A percentile compares a stretch with the other conserved stretches of the same genome.
Conservation (phyloP, 2,113 vertebrate species). For the Prinia subflava region DNA sequence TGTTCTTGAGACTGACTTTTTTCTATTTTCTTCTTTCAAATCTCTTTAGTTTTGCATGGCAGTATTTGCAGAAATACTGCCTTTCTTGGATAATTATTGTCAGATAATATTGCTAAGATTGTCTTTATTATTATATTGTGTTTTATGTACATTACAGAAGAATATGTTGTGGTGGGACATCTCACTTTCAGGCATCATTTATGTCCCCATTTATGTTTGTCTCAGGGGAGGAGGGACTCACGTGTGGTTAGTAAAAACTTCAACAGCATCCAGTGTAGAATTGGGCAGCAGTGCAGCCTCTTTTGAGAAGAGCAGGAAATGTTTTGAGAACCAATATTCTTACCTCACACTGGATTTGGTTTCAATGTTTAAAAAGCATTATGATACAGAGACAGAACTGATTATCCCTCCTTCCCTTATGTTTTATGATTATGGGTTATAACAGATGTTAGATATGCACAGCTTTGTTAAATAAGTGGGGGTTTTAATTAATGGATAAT, state of each 20-base stretch:
- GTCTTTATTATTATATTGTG: neutral
- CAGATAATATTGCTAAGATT: neutral
- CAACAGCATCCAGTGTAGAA: neutral
- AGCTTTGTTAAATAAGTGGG: neutral
- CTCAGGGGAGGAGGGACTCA: neutral
- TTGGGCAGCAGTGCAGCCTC: neutral
- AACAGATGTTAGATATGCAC: neutral
- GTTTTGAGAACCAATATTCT: conserved; percentile 13
- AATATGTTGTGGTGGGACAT: neutral
- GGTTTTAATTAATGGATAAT: neutral
- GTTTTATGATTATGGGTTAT: neutral
- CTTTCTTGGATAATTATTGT: neutral
- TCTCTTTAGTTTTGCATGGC: neutral
- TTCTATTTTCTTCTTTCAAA: neutral
- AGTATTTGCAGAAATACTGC: neutral
- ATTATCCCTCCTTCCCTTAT: neutral
- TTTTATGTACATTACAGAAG: neutral
- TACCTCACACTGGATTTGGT: conserved; percentile 27
- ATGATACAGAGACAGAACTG: neutral
- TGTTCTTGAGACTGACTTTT: neutral
- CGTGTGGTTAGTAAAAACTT: neutral
- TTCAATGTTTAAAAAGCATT: conserved; percentile 17
- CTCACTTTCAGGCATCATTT: neutral
- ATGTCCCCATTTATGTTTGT: neutral
- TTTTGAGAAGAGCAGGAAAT: neutral